A percentile compares a stretch with the other conserved stretches of the same genome.
Evolutionary conservation across 2,113 vertebrate species (phyloP).

Genomic region (Pteruthius melanotis): DNA sequence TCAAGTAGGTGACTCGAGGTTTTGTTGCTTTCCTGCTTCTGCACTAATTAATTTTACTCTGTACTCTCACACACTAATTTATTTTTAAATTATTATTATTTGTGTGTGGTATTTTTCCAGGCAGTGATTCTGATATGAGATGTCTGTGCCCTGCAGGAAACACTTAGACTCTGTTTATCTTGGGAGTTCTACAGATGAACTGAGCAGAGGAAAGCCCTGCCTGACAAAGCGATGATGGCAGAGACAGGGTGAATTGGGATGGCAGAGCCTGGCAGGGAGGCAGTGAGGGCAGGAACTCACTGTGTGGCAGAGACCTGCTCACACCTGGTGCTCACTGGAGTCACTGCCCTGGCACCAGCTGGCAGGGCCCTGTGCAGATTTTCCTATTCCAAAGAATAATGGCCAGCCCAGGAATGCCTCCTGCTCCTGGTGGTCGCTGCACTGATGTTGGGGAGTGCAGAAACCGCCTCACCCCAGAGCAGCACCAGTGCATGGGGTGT

Average conservation of each 20-base stretch:
- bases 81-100: background rate
- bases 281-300: background rate
- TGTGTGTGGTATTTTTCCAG: background rate
- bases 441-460: background rate
- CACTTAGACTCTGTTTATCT: background rate
- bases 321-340: background rate
- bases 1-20: background rate
- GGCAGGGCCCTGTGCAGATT: background rate
- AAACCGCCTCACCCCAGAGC: background rate
- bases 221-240: background rate
- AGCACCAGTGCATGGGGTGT: accelerated
- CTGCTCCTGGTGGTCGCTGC: background rate
- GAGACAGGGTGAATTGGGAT: background rate
- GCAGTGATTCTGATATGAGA: background rate
- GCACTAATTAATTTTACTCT: background rate
- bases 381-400: background rate
- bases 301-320: background rate
- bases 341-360: background rate
- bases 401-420: background rate
- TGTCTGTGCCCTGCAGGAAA: background rate
- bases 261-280: background rate
- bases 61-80: background rate
- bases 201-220: background rate
- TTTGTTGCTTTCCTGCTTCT: background rate
- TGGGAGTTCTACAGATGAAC: background rate